These are phyloP conservation scores for Xanthostigma xanthostigma DNA, from an alignment of 2,888 invertebrate species.

Conservation along the genomic window DNA sequence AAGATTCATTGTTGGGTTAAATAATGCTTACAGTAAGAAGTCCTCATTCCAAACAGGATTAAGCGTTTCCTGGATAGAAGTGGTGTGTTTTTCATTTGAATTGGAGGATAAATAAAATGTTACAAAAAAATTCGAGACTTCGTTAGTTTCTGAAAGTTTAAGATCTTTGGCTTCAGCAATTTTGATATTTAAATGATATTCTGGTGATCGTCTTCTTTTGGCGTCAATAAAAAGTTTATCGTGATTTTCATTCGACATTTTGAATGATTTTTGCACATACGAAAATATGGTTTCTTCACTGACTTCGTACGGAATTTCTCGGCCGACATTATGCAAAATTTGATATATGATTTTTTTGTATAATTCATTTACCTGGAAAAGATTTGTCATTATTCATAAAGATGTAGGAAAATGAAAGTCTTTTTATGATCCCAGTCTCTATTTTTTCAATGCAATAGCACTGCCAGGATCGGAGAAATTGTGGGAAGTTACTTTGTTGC, in stretches of 20 bases:
- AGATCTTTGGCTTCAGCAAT: slow-evolving; percentile 77
- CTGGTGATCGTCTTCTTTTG: slow-evolving; percentile 67
- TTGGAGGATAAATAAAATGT: slow-evolving; percentile 74
- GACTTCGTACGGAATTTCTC: slow-evolving; percentile 55
- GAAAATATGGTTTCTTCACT: slow-evolving; percentile 52
- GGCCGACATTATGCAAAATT: slow-evolving; percentile 71
- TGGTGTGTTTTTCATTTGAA: slow-evolving; percentile 65
- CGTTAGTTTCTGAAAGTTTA: slow-evolving; percentile 72
- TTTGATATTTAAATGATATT: slow-evolving; percentile 70
- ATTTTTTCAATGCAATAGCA: too few relatives aligned
- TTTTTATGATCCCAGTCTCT: too few relatives aligned
- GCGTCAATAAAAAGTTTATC: slow-evolving; percentile 53
- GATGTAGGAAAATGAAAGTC: too few relatives aligned
- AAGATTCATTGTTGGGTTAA: neutral
- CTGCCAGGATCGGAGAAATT: too few relatives aligned
- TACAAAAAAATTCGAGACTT: slow-evolving; percentile 95
- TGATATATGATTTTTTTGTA: slow-evolving; percentile 73
- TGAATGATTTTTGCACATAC: slow-evolving; percentile 69
- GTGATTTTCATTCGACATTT: slow-evolving; percentile 63
- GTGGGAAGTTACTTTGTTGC: too few relatives aligned
- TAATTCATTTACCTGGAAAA: slow-evolving; percentile 66
- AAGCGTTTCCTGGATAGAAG: slow-evolving; percentile 84
- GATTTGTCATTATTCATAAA: too few relatives aligned
- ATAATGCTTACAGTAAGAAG: slow-evolving; percentile 73
- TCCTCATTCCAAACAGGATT: slow-evolving; percentile 95